phyloP scores from a whole-genome alignment of 2,888 invertebrate species.

The Imbricaverruca yamaguchii region DNA sequence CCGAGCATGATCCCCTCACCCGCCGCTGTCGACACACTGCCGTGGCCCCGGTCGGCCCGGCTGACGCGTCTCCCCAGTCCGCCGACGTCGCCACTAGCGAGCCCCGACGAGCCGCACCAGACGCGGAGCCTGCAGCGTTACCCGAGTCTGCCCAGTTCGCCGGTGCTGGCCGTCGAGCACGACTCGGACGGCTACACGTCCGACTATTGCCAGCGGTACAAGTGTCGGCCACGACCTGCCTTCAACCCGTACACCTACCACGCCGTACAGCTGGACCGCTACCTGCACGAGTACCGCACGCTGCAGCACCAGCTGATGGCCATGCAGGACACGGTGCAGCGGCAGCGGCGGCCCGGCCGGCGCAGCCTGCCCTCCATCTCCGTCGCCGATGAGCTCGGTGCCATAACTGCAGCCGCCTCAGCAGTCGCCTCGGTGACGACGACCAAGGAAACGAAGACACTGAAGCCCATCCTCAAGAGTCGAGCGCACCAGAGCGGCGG shows the following conservation, averaged over 20 bases:
- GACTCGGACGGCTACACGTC: constrained; percentile 5
- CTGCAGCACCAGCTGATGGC: neutral
- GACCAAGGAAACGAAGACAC: neutral
- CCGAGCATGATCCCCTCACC: neutral
- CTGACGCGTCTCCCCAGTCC: neutral
- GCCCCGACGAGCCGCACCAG: neutral
- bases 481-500: neutral
- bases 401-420: neutral
- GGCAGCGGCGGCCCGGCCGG: neutral
- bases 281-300: constrained; percentile 15
- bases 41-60: neutral
- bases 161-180: neutral
- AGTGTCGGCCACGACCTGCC: neutral
- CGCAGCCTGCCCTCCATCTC: neutral
- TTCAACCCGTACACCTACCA: constrained; percentile 16
- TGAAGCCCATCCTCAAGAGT: neutral
- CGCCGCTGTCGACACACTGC: neutral
- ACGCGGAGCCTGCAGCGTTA: neutral
- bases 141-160: constrained; percentile 1
- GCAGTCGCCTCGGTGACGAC: neutral
- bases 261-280: constrained; percentile 14
- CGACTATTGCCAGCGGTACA: constrained; percentile 9
- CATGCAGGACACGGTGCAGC: neutral
- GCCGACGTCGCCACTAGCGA: neutral
- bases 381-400: neutral